Evolutionary conservation across 2,113 vertebrate genomes (phyloP).

Genomic region (Bos indicus): DNA sequence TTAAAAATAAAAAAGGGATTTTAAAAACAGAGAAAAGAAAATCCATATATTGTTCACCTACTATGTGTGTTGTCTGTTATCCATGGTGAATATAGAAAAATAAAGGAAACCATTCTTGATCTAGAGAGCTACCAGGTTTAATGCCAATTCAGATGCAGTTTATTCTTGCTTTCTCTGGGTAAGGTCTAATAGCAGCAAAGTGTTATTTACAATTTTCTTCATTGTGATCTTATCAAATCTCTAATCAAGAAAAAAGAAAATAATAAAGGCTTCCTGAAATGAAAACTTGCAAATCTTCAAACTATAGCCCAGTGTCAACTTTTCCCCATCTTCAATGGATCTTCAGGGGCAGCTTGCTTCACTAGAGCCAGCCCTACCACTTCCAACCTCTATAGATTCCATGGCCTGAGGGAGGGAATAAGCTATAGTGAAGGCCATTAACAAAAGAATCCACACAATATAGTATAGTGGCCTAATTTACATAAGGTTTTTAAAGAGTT

Average conservation of each 20-base stretch:
- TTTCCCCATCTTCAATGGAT: not conserved
- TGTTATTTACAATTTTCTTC: not conserved
- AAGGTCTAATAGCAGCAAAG: not conserved
- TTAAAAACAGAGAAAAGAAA: not conserved
- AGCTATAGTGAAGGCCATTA: not conserved
- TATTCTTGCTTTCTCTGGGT: not conserved
- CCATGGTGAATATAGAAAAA: not conserved
- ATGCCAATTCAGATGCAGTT: not conserved
- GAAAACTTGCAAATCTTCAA: not conserved
- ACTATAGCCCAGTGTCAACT: not conserved
- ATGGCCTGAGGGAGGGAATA: not conserved
- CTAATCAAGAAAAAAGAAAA: conserved; percentile 17
- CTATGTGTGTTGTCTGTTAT: not conserved
- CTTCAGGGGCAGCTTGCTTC: not conserved
- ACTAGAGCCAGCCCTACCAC: not conserved
- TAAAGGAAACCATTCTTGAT: not conserved
- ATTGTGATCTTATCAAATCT: not conserved
- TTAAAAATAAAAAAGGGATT: not conserved
- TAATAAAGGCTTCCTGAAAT: not conserved
- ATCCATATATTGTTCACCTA: not conserved
- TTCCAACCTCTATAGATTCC: not conserved
- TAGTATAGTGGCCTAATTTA: not conserved
- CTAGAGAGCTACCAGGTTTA: not conserved
- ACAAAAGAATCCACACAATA: not conserved
- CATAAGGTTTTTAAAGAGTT: not conserved